Conservation (phyloP, 2,113 vertebrate genomes). For the Oncorhynchus keta region DNA sequence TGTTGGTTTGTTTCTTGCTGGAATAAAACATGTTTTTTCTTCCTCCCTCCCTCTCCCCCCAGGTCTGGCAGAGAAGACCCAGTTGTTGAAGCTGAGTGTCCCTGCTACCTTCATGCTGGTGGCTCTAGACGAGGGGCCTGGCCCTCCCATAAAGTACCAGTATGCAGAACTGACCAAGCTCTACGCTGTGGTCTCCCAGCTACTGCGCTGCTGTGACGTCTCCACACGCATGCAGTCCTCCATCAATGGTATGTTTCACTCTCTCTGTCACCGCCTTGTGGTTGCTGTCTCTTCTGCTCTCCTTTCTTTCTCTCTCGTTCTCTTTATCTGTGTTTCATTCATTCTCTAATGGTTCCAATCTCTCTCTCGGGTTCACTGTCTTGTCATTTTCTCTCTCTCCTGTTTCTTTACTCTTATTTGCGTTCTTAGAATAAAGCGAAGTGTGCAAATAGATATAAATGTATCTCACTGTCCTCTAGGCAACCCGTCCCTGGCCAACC, state of each 20-base stretch:
- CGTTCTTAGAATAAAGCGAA: no score
- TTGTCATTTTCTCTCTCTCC: background rate
- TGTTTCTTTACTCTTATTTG: no score
- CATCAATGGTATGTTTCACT: slow-evolving; percentile 79
- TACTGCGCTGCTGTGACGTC: slow-evolving; percentile 88
- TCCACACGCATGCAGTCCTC: slow-evolving; percentile 89
- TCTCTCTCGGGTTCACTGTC: no score
- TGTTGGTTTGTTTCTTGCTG: no score
- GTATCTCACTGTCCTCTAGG: slow-evolving; percentile 65
- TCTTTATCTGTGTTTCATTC: background rate
- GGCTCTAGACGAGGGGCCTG: slow-evolving; percentile 87
- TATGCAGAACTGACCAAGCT: slow-evolving; percentile 89
- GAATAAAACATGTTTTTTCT: background rate
- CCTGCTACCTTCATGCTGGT: slow-evolving; percentile 92
- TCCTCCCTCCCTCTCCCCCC: background rate
- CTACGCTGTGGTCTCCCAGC: slow-evolving; percentile 87
- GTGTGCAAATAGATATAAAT: background rate
- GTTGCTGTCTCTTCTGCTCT: background rate
- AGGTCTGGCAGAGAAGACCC: slow-evolving; percentile 91
- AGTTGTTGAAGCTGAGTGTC: slow-evolving; percentile 86
- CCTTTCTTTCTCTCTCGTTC: background rate
- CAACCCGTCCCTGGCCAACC: slow-evolving; percentile 87
- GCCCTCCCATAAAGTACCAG: slow-evolving; percentile 90
- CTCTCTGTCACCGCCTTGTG: background rate
- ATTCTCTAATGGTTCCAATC: no score